phyloP scores from a whole-genome alignment of 2,113 vertebrate species.

The Ceyx melanurus region DNA sequence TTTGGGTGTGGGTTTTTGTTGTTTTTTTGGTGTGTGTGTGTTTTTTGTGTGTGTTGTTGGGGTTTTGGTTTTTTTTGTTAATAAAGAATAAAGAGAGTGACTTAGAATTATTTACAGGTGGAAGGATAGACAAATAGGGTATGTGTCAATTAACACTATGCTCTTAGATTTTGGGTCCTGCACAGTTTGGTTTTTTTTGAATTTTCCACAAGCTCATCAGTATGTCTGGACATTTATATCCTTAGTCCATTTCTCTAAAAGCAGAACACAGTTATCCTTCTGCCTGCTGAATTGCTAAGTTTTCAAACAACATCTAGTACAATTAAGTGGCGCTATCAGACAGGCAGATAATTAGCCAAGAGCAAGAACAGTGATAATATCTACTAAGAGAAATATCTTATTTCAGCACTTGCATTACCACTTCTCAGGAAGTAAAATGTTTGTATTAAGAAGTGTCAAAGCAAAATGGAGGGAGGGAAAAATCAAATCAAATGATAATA shows the following conservation, averaged over 20 bases:
- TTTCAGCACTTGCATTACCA: neutral
- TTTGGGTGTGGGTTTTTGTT: rapidly evolving
- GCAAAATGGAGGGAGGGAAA: neutral
- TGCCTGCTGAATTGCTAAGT: neutral
- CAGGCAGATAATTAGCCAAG: neutral
- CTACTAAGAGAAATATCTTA: neutral
- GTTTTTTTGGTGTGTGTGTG: too few species aligned
- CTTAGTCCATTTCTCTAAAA: too few species aligned
- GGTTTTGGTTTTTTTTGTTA: neutral
- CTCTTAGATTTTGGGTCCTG: too few species aligned
- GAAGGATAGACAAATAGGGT: too few species aligned
- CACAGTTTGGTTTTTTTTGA: too few species aligned
- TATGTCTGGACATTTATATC: too few species aligned
- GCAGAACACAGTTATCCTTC: too few species aligned
- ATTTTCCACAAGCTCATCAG: too few species aligned
- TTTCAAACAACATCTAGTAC: neutral
- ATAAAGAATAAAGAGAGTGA: neutral
- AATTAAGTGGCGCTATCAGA: neutral
- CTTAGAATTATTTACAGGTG: too few species aligned
- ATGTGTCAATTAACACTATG: too few species aligned
- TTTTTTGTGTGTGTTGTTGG: neutral
- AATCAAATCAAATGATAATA: neutral
- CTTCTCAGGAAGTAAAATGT: neutral
- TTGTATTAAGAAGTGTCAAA: neutral
- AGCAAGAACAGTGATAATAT: neutral